A percentile compares a stretch with the other conserved stretches of the same genome.
These are phyloP conservation scores for Dicaeum eximium DNA, from an alignment of 2,113 vertebrate genomes.

Conservation along the genomic window DNA sequence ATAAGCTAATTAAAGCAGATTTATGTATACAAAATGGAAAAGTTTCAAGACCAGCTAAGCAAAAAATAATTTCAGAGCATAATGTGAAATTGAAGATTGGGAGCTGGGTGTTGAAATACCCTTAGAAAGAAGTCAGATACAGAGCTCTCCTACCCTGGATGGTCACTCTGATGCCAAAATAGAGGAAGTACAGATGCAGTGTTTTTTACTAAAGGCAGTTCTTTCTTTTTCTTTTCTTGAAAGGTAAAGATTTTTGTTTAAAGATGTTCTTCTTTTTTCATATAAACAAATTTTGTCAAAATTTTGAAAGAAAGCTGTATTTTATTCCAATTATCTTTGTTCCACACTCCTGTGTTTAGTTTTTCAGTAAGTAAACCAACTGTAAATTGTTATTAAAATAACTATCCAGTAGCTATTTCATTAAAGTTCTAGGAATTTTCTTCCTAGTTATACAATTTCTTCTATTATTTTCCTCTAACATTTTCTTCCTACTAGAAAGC, in stretches of 20 bases:
- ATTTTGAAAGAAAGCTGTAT: neutral
- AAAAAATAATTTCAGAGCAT: neutral
- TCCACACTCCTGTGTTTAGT: neutral
- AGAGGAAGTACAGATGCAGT: neutral
- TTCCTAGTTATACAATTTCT: neutral
- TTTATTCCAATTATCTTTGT: neutral
- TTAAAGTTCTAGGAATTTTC: neutral
- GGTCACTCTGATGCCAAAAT: neutral
- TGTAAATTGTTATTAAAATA: neutral
- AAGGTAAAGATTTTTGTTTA: neutral
- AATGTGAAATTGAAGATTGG: neutral
- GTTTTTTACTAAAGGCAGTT: neutral
- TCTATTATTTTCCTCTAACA: neutral
- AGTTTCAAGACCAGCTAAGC: neutral
- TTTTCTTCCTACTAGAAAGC: neutral
- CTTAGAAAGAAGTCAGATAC: neutral
- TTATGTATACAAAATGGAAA: constrained; percentile 2
- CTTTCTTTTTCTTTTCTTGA: neutral
- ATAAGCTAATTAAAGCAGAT: neutral
- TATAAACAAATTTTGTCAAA: neutral
- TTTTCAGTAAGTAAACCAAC: neutral
- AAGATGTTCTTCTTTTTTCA: rapidly evolving
- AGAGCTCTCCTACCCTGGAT: neutral
- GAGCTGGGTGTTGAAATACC: neutral
- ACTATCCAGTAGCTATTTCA: neutral